A percentile compares a stretch with the other conserved stretches of the same genome.
phyloP scores from a whole-genome alignment of 2,888 invertebrate genomes.

The Lissocephala sabroskyi region DNA sequence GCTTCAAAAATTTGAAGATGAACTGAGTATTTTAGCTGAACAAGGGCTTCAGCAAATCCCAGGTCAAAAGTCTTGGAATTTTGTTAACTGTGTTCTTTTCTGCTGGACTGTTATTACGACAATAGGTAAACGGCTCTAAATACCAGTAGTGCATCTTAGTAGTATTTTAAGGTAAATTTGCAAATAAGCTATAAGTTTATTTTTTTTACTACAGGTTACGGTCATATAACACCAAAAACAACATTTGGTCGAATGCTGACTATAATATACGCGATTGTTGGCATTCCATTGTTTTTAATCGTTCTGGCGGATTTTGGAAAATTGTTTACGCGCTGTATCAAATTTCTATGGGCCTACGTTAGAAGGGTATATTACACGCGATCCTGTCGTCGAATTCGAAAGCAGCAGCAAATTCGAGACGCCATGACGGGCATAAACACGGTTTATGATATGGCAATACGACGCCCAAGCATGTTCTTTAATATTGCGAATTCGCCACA shows the following conservation, averaged over 20 bases:
- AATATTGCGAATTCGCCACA: conserved; percentile 74
- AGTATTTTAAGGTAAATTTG: too few species aligned
- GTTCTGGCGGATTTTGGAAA: conserved; percentile 96
- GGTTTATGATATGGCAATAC: conserved; percentile 84
- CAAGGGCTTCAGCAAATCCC: conserved; percentile 88
- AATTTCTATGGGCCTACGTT: conserved; percentile 91
- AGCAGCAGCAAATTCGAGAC: conserved; percentile 85
- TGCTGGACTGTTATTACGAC: conserved; percentile 90
- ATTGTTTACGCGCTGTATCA: conserved; percentile 90
- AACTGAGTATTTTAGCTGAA: conserved; percentile 87
- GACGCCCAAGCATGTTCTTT: conserved; percentile 81
- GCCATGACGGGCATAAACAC: conserved; percentile 88
- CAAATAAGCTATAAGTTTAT: not conserved
- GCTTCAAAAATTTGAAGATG: conserved; percentile 88
- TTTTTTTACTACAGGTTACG: conserved; percentile 95
- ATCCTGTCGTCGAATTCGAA: conserved; percentile 83
- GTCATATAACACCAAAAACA: conserved; percentile 95
- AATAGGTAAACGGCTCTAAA: conserved; percentile 79
- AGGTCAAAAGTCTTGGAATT: conserved; percentile 89
- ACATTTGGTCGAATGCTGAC: conserved; percentile 88
- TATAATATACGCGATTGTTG: conserved; percentile 94
- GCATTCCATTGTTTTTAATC: conserved; percentile 96
- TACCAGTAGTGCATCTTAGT: too few species aligned
- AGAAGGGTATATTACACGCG: conserved; percentile 89
- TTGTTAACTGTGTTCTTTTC: conserved; percentile 89